These are phyloP conservation scores for Peromyscus attwateri DNA, from an alignment of 2,797 vertebrate genomes.

Conservation along the genomic window DNA sequence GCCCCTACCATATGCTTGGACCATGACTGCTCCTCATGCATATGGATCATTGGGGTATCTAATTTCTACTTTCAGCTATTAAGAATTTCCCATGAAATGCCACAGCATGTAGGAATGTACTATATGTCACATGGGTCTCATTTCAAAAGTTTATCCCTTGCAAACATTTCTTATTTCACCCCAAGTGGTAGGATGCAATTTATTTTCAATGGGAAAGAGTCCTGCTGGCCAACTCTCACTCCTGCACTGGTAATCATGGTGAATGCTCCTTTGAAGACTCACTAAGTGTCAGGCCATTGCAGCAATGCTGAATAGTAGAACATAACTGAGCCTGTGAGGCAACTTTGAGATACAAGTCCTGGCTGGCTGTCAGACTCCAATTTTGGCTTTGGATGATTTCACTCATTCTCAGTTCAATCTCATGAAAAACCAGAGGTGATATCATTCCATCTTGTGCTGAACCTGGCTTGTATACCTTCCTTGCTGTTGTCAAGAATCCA, in stretches of 20 bases:
- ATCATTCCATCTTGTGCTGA: not conserved
- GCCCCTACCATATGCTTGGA: not conserved
- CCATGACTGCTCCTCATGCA: not conserved
- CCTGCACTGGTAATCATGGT: too few species aligned
- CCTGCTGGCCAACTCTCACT: not conserved
- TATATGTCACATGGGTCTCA: not conserved
- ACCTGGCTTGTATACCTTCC: too few species aligned
- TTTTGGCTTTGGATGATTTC: too few species aligned
- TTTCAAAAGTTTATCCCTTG: slow-evolving; percentile 4
- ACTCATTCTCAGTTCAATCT: not conserved
- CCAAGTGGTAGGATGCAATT: not conserved
- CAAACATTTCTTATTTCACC: not conserved
- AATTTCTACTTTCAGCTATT: not conserved
- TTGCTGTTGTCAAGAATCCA: not conserved
- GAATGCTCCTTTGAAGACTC: fast-evolving
- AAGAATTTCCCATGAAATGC: slow-evolving; percentile 13
- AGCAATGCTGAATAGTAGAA: not conserved
- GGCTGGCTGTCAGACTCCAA: too few species aligned
- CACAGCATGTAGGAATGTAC: not conserved
- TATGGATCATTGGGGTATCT: not conserved
- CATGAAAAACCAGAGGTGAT: too few species aligned
- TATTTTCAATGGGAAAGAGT: not conserved
- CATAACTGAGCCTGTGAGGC: not conserved
- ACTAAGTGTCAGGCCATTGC: fast-evolving
- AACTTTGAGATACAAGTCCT: not conserved